Evolutionary conservation across 2,888 invertebrate species (phyloP), one percentile per base, ranked within the genome.

Genomic region (Cerceris ruficornis): DNA sequence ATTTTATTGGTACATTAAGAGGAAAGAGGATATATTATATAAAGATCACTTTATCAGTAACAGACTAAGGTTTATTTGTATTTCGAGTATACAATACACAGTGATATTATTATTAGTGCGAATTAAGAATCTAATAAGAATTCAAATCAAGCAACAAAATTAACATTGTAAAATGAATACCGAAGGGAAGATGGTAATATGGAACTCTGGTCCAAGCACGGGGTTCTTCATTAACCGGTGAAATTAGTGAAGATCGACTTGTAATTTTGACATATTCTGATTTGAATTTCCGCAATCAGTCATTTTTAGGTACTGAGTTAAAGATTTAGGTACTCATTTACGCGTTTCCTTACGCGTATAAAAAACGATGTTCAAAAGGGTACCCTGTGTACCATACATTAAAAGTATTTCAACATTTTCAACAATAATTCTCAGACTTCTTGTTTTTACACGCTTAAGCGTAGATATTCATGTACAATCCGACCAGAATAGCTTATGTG

Each of bases 21-120:
- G 46, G 46, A 46, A 11, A 6, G 6, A 50, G 50, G 50, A n/a
- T 50, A 0, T n/a, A n/a, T 50, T n/a, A n/a, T 50, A 7, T 11
- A 62, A n/a, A 6, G 50, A 50, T 11, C n/a, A 7, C 50, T 50
- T n/a, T 49, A 54, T 77, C 80, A 84, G 71, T 87, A 87, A 86
- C 88, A 88, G 89, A 90, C 89, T 90, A 91, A 89, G 87, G 81
- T 90, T 91, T 91, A 90, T 91, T 90, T 87, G 84, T 88, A 89
- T 89, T 85, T 83, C 84, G 86, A 87, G 88, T 90, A 88, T 89
- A 91, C 90, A 90, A 89, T 90, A 90, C 86, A 90, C 86, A 88
- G 86, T 90, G 87, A 90, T 86, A 88, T 88, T 85, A 88, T 88
- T 84, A 83, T 90, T 90, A 89, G 88, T 89, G 87, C 86, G 88